Base-by-base conservation (phyloP, 30 jellyfish, hydroid and myxozoan genomes). In the Cassiopea andromeda region DNA sequence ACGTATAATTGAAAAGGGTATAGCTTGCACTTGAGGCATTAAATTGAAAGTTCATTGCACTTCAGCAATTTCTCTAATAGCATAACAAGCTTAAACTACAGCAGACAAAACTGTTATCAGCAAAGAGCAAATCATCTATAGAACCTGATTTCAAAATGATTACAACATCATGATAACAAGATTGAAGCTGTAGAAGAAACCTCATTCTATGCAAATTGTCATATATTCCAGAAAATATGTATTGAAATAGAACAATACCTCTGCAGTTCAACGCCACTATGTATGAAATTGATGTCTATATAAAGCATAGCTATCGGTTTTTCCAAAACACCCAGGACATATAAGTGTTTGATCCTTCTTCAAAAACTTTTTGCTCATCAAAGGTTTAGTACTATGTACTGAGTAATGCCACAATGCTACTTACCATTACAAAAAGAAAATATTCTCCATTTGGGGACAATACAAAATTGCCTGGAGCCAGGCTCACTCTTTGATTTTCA, bases 401-500 rank as follows among this genome's bases (percentile, higher is more conserved):
- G 60, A 72, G 44, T 8, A 9, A 15, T 5, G 16, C 4, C 54
- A 18, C 49, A 72, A 3, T 77, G 17, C 57, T 57, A 85, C 84
- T 76, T 64, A 87, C 94, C 44, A 87, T 17, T 0, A 81, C 9
- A 15, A 85, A 58, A 47, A 1, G 49, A 16, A 91, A 57, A 43
- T 69, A 48, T 44, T 85, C 87, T 61, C 97, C 97, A 78, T 91
- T 91, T 16, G 69, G 69, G 38, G 93, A 15, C 54, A 91, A 17
- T 1, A 77, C 88, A 43, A 78, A 16, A 13, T 47, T 85, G 64
- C 68, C 92, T 19, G 97, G 97, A 7, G 89, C 9, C 49, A 91
- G 67, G 46, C 80, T 92, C 67, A 91, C 12, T 48, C 85, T 94
- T 44, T 74, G 85, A 5, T 64, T 94, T 69, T 91, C 83, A 5